Base-by-base conservation (phyloP, 2,888 invertebrate species). In the Trissolcus japonicus region DNA sequence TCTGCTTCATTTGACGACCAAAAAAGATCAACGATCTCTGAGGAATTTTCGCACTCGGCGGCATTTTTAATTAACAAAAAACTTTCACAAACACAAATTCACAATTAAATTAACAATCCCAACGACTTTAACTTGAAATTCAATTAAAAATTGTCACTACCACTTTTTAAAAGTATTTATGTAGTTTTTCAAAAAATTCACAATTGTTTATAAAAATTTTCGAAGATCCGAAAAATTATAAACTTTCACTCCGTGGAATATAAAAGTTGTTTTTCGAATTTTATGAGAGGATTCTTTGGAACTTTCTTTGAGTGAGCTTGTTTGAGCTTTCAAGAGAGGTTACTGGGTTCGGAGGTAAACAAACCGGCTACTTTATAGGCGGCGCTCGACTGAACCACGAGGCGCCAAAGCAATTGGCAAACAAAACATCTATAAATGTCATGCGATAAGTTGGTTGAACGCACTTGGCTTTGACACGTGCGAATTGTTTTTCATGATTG, bases 1-100 rank as follows among this genome's bases (percentile, higher is more conserved):
- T 83, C 79, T 86, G 84, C 66, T 82, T 84, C 51, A 88, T 78
- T 78, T 87, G 87, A 81, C 88, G 88, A 76, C 87, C 88, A 6
- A 89, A 81, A 43, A 89, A 86, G 89, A 90, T 89, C 43, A 53
- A 61, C 25, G 67, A 61, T 21, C 68, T 67, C 51, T 68, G 74
- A 21, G 74, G 41, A 46, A 68, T 57, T 60, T 53, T 67, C 29
- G 61, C 21, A 67, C 55, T 9, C 43, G 51, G 46, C 19, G 25
- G 54, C 43, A 54, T 65, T 56, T 16, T 56, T 40, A 41, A n/a
- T n/a, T 41, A 7, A 9, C 2, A 29, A 29, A 29, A 29, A 29
- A 29, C 29, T 29, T 9, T n/a, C n/a, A n/a, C n/a, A n/a, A n/a
- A n/a, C n/a, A n/a, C n/a, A n/a, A n/a, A n/a, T n/a, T n/a, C n/a